Conservation (phyloP, 2,888 invertebrate species). For the Itoplectis maculator region DNA sequence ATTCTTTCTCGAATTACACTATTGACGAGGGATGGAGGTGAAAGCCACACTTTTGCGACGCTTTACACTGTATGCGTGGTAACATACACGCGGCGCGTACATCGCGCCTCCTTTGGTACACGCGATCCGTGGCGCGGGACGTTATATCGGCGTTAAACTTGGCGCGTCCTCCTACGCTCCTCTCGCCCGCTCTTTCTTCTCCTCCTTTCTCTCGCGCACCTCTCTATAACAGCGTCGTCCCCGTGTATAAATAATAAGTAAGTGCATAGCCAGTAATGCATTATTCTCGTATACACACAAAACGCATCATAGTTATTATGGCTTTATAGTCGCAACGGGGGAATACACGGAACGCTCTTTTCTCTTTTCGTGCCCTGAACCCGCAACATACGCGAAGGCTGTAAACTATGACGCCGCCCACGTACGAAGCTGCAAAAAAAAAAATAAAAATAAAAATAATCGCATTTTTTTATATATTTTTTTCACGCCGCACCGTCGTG, state of each 20-base stretch:
- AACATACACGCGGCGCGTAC: too few species aligned
- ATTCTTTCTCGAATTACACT: conserved; percentile 51
- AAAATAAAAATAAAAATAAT: too few species aligned
- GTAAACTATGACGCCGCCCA: conserved; percentile 8
- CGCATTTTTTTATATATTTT: conserved; percentile 14
- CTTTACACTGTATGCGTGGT: too few species aligned
- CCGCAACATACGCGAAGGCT: conserved; percentile 1
- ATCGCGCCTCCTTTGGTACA: neutral
- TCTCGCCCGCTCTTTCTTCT: conserved; percentile 21
- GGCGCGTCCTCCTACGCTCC: conserved; percentile 48
- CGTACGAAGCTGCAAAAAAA: neutral
- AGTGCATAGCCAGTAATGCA: conserved; percentile 61
- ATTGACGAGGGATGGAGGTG: conserved; percentile 40
- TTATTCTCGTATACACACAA: conserved; percentile 63
- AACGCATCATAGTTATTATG: conserved; percentile 53
- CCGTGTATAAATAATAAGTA: conserved; percentile 57
- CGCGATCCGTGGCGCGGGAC: conserved; percentile 5
- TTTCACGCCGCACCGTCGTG: conserved; percentile 28
- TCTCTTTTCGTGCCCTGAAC: conserved; percentile 32
- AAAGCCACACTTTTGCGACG: conserved; percentile 10
- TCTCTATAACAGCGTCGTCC: too few species aligned
- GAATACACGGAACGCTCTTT: conserved; percentile 1
- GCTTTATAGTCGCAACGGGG: conserved; percentile 38
- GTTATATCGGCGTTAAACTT: conserved; percentile 41
- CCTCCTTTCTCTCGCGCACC: conserved; percentile 17